phyloP scores from a whole-genome alignment of 2,888 invertebrate species.

The Chorisops tibialis region DNA sequence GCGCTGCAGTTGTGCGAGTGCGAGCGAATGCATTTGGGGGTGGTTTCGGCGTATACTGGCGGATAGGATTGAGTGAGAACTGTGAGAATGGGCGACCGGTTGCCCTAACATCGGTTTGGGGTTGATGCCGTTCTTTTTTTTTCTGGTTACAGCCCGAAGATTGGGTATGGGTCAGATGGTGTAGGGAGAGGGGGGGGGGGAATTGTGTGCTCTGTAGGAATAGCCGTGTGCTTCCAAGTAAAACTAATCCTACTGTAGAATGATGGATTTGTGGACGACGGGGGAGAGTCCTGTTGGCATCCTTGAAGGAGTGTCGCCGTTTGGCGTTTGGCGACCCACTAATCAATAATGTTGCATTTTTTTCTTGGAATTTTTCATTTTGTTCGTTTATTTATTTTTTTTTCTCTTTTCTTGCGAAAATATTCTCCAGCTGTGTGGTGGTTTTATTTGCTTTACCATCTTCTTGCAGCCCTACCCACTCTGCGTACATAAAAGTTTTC shows the following conservation, averaged over 20 bases:
- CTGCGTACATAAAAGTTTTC: no score
- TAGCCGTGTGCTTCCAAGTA: background rate
- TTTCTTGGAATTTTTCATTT: conserved; percentile 4
- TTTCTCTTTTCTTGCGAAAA: no score
- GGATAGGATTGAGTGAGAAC: conserved; percentile 18
- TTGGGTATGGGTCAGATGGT: no score
- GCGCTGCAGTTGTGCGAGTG: conserved; percentile 22
- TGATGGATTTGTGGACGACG: conserved; percentile 27
- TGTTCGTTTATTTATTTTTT: no score
- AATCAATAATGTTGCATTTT: conserved; percentile 38
- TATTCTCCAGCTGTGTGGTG: no score
- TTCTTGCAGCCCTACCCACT: no score
- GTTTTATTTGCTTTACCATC: no score
- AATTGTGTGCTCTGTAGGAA: background rate
- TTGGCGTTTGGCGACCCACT: conserved; percentile 31
- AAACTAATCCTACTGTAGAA: conserved; percentile 27
- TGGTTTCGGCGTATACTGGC: background rate
- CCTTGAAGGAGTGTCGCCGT: conserved; percentile 22
- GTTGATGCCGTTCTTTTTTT: background rate
- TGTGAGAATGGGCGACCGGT: conserved; percentile 1
- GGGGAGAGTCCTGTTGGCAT: conserved; percentile 11
- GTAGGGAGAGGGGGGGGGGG: no score
- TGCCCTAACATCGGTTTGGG: conserved; percentile 11
- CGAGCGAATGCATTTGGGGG: background rate
- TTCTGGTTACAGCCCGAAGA: conserved; percentile 15